These are phyloP conservation scores for Apotomis betuletana DNA, from an alignment of 2,888 invertebrate genomes.

Conservation along the genomic window DNA sequence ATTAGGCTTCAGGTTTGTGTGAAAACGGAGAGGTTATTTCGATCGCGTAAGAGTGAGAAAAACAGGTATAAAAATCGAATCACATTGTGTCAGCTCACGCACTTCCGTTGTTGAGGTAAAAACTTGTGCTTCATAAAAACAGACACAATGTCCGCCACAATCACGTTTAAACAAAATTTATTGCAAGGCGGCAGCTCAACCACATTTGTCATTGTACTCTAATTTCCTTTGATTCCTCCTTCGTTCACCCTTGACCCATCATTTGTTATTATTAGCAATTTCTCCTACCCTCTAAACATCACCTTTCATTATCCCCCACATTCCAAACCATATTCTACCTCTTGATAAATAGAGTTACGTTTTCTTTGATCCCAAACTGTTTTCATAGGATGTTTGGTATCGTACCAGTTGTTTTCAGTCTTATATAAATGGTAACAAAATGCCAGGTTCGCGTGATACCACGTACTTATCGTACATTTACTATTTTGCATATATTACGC, in stretches of 20 bases:
- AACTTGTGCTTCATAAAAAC: not conserved
- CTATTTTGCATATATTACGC: slow-evolving; percentile 80
- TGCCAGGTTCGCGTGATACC: slow-evolving; percentile 78
- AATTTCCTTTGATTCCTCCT: slow-evolving; percentile 46
- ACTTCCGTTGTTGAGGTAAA: too few species aligned
- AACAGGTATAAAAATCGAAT: too few species aligned
- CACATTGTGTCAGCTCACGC: too few species aligned
- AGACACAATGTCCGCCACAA: not conserved
- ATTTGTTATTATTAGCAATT: slow-evolving; percentile 43
- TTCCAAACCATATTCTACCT: slow-evolving; percentile 52
- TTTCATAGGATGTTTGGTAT: slow-evolving; percentile 51
- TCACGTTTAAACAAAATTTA: slow-evolving; percentile 14
- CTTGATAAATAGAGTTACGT: slow-evolving; percentile 44
- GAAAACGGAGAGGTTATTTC: too few species aligned
- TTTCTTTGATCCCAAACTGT: slow-evolving; percentile 42
- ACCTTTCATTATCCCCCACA: slow-evolving; percentile 43
- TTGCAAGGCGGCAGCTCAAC: slow-evolving; percentile 24
- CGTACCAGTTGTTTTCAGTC: slow-evolving; percentile 53
- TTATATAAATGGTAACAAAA: slow-evolving; percentile 80
- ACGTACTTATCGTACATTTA: slow-evolving; percentile 73
- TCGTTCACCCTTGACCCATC: slow-evolving; percentile 43
- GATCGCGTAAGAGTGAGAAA: too few species aligned
- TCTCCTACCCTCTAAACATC: slow-evolving; percentile 46
- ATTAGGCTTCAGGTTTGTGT: too few species aligned
- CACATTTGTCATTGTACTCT: slow-evolving; percentile 43